Evolutionary conservation across 2,888 invertebrate species (phyloP), one percentile per base, ranked within the genome.

Genomic region (Limnephilus auricula): DNA sequence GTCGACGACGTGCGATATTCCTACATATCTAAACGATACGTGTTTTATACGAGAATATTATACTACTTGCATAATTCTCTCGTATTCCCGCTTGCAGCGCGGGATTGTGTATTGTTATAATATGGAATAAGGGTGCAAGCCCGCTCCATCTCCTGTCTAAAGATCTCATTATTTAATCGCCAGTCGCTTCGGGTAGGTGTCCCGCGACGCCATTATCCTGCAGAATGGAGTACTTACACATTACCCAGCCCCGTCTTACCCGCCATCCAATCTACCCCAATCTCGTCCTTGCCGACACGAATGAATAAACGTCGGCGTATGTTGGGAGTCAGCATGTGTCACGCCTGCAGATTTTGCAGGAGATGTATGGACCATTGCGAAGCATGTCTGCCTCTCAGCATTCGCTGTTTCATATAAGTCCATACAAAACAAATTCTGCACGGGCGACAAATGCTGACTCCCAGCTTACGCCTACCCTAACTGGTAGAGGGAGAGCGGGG

Each of bases 231-330:
- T 79, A 34, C 78, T 88, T 88, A 78, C 34, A 79, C 87, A 79
- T 88, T 88, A 88, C 25, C 87, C 15, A 34, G 18, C 78, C 87
- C 86, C 50, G n/a, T 79, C 78, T 79, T 88, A 88, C 78, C 87
- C 87, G 78, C n/a, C 86, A 45, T 50, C 45, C 86, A 30, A 50
- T 31, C 45, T 50, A 10, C 45, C 40, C n/a, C 50, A 30, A 31
- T 86, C 40, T 31, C 30, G 40, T 45, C 31, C 12, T 50, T 30
- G n/a, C 30, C 13, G 10, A 25, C 30, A 45, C 50, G 40, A 45
- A 40, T 85, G 85, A 31, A 83, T 83, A n/a, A n/a, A n/a, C n/a
- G n/a, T n/a, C n/a, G n/a, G n/a, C n/a, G n/a, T n/a, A n/a, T n/a
- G n/a, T n/a, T n/a, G n/a, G n/a, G n/a, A n/a, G n/a, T n/a, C n/a